Conservation (phyloP, 2,888 invertebrate genomes). For the Ernsta delagoae region DNA sequence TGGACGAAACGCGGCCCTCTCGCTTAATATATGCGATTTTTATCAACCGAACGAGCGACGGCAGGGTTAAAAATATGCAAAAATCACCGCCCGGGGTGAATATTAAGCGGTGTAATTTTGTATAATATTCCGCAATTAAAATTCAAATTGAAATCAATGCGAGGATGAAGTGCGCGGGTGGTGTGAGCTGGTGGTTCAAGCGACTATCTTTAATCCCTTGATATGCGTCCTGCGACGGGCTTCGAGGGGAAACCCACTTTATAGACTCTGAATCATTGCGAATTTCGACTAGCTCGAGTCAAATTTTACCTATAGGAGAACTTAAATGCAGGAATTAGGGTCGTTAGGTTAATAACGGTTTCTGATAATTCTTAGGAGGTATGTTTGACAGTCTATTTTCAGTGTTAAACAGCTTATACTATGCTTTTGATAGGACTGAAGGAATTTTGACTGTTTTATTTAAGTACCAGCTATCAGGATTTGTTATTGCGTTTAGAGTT, state of each 20-base stretch:
- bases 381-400: background rate
- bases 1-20: too few relatives aligned
- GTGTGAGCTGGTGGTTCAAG: conserved; percentile 37
- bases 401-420: too few relatives aligned
- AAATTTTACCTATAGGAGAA: conserved; percentile 20
- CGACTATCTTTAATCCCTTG: conserved; percentile 49
- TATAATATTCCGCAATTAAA: conserved; percentile 85
- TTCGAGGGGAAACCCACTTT: conserved; percentile 22
- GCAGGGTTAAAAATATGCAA: conserved; percentile 82
- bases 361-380: conserved; percentile 1
- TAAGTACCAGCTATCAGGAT: too few relatives aligned
- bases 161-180: conserved; percentile 59
- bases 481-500: too few relatives aligned
- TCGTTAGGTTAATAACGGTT: conserved; percentile 3
- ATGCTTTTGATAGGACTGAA: too few relatives aligned
- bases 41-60: conserved; percentile 60
- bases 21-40: conserved; percentile 78
- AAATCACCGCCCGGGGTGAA: conserved; percentile 81
- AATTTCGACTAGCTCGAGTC: conserved; percentile 14
- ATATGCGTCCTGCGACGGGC: conserved; percentile 49
- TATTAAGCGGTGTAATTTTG: conserved; percentile 83
- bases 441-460: too few relatives aligned
- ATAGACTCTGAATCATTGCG: conserved; percentile 32
- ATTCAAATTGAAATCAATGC: conserved; percentile 86
- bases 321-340: conserved; percentile 10